phyloP scores from a whole-genome alignment of 2,797 vertebrate genomes.

The Gymnocypris eckloni region DNA sequence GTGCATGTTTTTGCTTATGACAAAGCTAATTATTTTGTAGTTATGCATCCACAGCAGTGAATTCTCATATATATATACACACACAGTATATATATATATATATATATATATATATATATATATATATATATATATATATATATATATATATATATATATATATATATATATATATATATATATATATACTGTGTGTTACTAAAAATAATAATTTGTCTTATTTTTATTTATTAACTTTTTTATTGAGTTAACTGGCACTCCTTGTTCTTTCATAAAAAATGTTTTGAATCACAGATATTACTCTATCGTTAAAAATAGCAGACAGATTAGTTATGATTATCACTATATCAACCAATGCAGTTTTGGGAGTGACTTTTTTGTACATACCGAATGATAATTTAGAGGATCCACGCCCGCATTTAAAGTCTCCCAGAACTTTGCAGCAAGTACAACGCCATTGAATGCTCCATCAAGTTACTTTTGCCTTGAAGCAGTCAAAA shows the following conservation, averaged over 20 bases:
- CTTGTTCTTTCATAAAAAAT: not conserved
- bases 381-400: slow-evolving; percentile 7
- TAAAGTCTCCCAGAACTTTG: slow-evolving; percentile 23
- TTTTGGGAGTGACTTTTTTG: slow-evolving; percentile 25
- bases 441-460: not conserved
- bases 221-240: too few species aligned
- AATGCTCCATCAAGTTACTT: slow-evolving; percentile 8
- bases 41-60: not conserved
- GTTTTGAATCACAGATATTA: not conserved
- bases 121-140: too few species aligned
- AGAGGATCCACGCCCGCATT: slow-evolving; percentile 1
- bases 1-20: slow-evolving; percentile 15
- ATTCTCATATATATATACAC: too few species aligned
- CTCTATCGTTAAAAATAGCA: not conserved
- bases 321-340: not conserved
- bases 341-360: not conserved
- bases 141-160: too few species aligned
- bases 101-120: too few species aligned
- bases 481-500: slow-evolving; percentile 22
- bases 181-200: too few species aligned
- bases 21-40: not conserved
- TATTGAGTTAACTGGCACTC: not conserved
- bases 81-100: too few species aligned
- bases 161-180: too few species aligned
- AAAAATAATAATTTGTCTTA: too few species aligned